These are phyloP conservation scores for Peromyscus eremicus DNA, from an alignment of 2,797 vertebrate genomes.

Conservation along the genomic window DNA sequence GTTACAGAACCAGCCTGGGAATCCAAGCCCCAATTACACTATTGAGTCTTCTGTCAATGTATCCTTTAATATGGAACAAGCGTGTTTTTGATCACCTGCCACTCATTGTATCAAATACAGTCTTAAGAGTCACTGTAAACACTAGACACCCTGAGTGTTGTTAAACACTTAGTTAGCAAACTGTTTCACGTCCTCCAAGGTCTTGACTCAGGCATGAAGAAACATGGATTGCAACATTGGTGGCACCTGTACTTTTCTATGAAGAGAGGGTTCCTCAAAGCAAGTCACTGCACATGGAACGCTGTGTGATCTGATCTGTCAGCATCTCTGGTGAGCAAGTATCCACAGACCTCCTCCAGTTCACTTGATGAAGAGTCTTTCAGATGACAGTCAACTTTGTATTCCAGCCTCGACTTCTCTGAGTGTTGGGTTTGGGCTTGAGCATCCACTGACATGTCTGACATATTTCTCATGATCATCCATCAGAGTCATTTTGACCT, in stretches of 20 bases:
- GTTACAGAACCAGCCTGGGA: not conserved
- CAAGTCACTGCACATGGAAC: not conserved
- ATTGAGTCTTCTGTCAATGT: not conserved
- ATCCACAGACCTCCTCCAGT: not conserved
- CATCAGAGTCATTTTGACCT: not conserved
- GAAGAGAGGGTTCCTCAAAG: not conserved
- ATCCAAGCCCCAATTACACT: not conserved
- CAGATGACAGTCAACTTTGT: not conserved
- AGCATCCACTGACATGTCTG: not conserved
- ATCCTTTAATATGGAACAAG: not conserved
- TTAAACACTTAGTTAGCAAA: not conserved
- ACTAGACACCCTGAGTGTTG: not conserved
- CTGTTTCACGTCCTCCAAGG: not conserved
- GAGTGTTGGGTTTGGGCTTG: not conserved
- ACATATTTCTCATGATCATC: not conserved
- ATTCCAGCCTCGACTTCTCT: not conserved
- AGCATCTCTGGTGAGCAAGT: not conserved
- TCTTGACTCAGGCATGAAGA: not conserved
- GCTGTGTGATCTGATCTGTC: not conserved
- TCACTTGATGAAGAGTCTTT: conserved; percentile 4
- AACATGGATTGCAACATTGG: not conserved
- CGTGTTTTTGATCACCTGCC: conserved; percentile 9
- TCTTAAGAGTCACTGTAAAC: not conserved
- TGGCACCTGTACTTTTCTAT: not conserved
- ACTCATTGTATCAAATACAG: not conserved